Conservation (phyloP, 2,113 vertebrate genomes). For the Crotalus tigris region DNA sequence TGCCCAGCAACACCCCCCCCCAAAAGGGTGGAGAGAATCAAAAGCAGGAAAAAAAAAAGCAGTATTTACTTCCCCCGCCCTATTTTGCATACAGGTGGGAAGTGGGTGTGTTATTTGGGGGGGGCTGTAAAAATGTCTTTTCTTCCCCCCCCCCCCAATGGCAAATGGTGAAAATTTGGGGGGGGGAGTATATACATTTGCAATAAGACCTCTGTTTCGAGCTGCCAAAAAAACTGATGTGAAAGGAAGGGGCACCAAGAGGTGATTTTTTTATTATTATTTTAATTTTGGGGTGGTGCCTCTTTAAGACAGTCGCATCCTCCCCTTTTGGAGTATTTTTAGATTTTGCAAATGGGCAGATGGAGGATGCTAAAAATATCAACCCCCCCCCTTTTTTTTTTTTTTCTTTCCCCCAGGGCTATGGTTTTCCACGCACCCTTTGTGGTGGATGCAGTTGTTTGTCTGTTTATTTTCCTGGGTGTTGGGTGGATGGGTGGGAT, state of each 20-base stretch:
- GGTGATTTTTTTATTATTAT: too few species aligned
- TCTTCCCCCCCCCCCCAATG: neutral
- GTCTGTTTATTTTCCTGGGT: neutral
- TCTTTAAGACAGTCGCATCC: neutral
- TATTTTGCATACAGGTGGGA: neutral
- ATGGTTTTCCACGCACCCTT: too few species aligned
- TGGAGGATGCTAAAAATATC: conserved; percentile 12
- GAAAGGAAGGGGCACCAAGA: neutral
- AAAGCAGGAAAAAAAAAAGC: neutral
- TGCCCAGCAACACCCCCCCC: too few species aligned
- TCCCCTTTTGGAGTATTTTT: conserved; percentile 11
- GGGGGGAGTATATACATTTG: neutral
- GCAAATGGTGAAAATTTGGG: neutral
- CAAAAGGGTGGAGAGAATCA: neutral
- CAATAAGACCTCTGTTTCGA: neutral
- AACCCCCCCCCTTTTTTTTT: neutral
- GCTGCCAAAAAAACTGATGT: neutral
- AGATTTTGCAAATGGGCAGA: conserved; percentile 15
- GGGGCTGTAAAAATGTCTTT: too few species aligned
- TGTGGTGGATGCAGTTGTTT: neutral
- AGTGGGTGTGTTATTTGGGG: neutral
- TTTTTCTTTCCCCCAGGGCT: neutral
- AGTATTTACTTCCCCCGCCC: neutral
- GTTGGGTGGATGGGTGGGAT: fast-evolving
- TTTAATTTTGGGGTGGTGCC: too few species aligned